Evolutionary conservation across 2,888 invertebrate species (phyloP), one percentile per base, ranked within the genome.

Genomic region (Orthosia incerta): DNA sequence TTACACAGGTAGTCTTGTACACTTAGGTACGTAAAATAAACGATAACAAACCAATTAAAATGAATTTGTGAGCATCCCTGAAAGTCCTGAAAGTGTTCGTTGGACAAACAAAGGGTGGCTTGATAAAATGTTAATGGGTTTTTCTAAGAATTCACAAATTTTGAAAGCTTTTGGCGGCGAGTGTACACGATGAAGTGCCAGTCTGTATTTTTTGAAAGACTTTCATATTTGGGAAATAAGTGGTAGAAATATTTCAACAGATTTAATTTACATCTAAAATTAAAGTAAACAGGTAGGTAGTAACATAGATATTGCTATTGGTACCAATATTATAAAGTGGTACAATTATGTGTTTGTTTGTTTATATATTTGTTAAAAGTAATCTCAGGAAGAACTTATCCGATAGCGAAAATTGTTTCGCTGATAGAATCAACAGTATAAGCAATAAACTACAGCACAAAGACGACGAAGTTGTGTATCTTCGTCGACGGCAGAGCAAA

Each of bases 121-220:
- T 55, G 55, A 31, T 23, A 64, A 81, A 67, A 66, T 39, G 46
- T 57, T 76, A 79, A 80, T 79, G 80, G 70, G 53, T 64, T 67
- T 73, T 46, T 51, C 60, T 48, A 59, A 31, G 62, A 26, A 79
- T 67, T 79, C n/a, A 60, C 31, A 57, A 74, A 79, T 71, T 83
- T n/a, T 64, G 23, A 74, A 64, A 64, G 62, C 60, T 71, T 73
- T 82, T 66, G 23, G 23, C 31, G 63, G 50, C 1, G 48, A 50
- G 16, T 64, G 66, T 51, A 64, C 31, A 18, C 20, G 15, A 68
- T 20, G 20, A 15, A 13, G 12, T 39, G 16, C 4, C 45, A n/a
- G 75, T 50, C 3, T 2, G 76, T 66, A 39, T n/a, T 76, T 20
- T 65, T 48, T 76, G 67, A 55, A 67, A 39, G 7, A 39, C 9